Conservation (phyloP, 2,797 vertebrate species). For the Catharus ustulatus region DNA sequence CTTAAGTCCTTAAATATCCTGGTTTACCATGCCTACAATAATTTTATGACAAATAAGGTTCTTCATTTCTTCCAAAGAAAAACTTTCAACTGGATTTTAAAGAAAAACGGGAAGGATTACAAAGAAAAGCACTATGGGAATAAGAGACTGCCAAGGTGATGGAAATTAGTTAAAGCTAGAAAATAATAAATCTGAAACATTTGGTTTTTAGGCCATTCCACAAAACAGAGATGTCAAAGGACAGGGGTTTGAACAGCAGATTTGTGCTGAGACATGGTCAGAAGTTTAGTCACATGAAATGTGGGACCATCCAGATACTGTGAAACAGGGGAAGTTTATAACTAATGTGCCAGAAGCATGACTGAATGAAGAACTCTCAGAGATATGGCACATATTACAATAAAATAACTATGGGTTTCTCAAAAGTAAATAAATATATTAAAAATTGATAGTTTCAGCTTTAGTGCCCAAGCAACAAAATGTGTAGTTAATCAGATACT, state of each 20-base stretch:
- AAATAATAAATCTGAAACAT: background rate
- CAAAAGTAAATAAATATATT: conserved; percentile 34
- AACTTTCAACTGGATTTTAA: background rate
- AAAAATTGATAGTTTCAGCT: conserved; percentile 15
- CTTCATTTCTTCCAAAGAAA: background rate
- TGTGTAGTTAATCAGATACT: background rate
- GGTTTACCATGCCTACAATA: background rate
- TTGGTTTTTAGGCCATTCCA: background rate
- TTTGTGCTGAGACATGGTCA: background rate
- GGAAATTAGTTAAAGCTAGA: background rate
- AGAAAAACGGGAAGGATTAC: background rate
- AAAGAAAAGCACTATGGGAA: background rate
- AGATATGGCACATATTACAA: background rate
- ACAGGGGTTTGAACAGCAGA: background rate
- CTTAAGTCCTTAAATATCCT: background rate
- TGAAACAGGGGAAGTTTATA: background rate
- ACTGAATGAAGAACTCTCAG: background rate
- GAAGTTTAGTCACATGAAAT: background rate
- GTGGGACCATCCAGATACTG: background rate
- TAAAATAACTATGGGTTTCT: background rate
- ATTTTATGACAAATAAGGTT: background rate
- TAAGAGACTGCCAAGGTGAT: background rate
- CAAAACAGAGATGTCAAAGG: background rate
- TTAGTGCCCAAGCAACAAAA: background rate
- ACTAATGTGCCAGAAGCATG: background rate